Conservation (phyloP, 2,888 invertebrate species). For the Gymnocheta viridis region DNA sequence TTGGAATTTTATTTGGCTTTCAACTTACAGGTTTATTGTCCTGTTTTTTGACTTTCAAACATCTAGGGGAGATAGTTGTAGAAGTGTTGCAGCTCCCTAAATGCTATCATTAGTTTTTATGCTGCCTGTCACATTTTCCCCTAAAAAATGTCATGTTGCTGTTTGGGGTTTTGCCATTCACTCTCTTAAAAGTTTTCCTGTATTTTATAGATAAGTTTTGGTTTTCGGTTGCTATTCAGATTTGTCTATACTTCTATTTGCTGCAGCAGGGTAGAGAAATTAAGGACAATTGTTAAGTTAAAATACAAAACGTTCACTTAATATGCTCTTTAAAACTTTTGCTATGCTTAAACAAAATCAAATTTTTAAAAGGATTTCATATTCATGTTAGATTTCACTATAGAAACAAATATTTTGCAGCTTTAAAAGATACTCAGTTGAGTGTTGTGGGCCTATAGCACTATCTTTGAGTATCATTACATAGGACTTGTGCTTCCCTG, state of each 20-base stretch:
- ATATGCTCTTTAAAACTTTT: neutral
- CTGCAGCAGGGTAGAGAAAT: neutral
- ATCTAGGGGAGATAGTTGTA: neutral
- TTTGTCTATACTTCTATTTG: neutral
- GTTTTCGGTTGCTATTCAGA: neutral
- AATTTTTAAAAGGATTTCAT: neutral
- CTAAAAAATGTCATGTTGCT: slow-evolving; percentile 32
- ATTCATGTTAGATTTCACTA: too few species aligned
- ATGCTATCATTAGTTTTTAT: slow-evolving; percentile 36
- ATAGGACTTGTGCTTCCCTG: neutral
- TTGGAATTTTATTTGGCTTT: slow-evolving; percentile 40
- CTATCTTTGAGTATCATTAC: too few species aligned
- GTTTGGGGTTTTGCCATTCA: slow-evolving; percentile 12
- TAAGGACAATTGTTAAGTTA: neutral
- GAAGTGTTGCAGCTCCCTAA: neutral
- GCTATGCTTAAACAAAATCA: neutral
- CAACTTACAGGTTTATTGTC: slow-evolving; percentile 45
- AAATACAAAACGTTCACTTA: neutral
- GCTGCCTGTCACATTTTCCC: slow-evolving; percentile 36
- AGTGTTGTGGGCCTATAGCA: too few species aligned
- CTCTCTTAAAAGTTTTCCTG: slow-evolving; percentile 41
- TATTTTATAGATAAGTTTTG: slow-evolving; percentile 21
- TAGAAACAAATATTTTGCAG: neutral
- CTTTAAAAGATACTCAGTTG: neutral
- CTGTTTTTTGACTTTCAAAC: neutral